Base-by-base conservation (phyloP, 2,888 invertebrate species). In the Ariolimax columbianus region DNA sequence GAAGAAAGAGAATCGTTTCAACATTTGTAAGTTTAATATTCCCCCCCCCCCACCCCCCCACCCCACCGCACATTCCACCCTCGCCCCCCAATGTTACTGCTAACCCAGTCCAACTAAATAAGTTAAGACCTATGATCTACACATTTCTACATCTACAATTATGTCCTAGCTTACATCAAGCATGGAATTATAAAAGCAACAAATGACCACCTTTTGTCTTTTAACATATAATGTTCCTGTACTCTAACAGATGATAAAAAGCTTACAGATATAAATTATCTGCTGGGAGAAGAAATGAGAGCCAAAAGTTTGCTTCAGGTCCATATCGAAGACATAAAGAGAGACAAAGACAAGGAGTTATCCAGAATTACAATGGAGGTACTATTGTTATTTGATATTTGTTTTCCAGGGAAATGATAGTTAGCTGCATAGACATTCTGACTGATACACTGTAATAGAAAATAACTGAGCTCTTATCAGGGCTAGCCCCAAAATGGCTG, bases 361-460 rank as follows among this genome's bases (percentile, higher is more conserved):
- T 82, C 73, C 26, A 63, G 59, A 43, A 59, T 82, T 75, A 75
- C 73, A 40, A 59, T 51, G 59, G 82, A 82, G 82, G 82, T 72
- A 79, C 23, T 40, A 26, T 4, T 9, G 26, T 63, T 63, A 23
- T 63, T 63, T 63, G n/a, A 7, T n/a, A n/a, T 63, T 63, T 1
- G n/a, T 63, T 55, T 2, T n/a, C n/a, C 23, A 23, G 55, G 55
- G 17, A 55, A 19, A n/a, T n/a, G 19, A 11, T 55, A 55, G 17
- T 55, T 47, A 11, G 7, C 47, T 47, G 47, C 14, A 47, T 47
- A 47, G 47, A 11, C 47, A n/a, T n/a, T 47, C 47, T 11, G 47
- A 14, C 47, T 47, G n/a, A n/a, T n/a, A n/a, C n/a, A n/a, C n/a
- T n/a, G n/a, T n/a, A n/a, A n/a, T n/a, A n/a, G n/a, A n/a, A n/a